Evolutionary conservation across 2,113 vertebrate genomes (phyloP), one percentile per base, ranked within the genome.

Genomic region (Xiphophorus hellerii): DNA sequence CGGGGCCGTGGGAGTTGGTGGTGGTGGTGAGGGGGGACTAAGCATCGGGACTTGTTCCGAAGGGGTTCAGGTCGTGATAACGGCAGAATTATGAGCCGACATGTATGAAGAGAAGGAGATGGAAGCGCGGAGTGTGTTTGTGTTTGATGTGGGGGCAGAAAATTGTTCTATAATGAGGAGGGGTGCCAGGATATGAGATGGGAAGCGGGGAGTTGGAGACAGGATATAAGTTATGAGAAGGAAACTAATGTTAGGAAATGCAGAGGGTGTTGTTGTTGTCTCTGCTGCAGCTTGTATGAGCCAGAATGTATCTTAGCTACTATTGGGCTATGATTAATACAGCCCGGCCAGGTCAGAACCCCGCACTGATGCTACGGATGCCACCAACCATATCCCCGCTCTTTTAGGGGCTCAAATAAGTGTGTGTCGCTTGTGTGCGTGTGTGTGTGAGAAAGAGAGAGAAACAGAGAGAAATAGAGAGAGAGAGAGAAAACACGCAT

Each of bases 161-260:
- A 89, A 92, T 92, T 87, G 89, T 69, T 92, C 88, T 87, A 84
- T 90, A 92, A 92, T 90, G 87, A 91, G 87, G 84, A 88, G 73
- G 70, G 83, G 84, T 85, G 85, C 75, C 87, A 84, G 90, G 90
- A 92, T 92, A 92, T 88, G 90, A 92, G 87, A 83, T 89, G 91
- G 87, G 88, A 90, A 90, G 85, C 76, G 74, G 88, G 92, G 90
- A 92, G 85, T 89, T 88, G 77, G 87, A 88, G 91, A 90, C 92
- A 91, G 90, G 90, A 91, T 92, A 86, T 92, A 92, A 92, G 83
- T 92, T 93, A 93, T 90, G 84, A 90, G 90, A 84, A 74, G 85
- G 87, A 87, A 91, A 86, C 81, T 86, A 87, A 84, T 80, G 87
- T 88, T 89, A 68, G 87, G 81, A 87, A 92, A 90, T 87, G 84